Conservation (phyloP, 2,797 vertebrate species). For the Acipenser oxyrinchus region DNA sequence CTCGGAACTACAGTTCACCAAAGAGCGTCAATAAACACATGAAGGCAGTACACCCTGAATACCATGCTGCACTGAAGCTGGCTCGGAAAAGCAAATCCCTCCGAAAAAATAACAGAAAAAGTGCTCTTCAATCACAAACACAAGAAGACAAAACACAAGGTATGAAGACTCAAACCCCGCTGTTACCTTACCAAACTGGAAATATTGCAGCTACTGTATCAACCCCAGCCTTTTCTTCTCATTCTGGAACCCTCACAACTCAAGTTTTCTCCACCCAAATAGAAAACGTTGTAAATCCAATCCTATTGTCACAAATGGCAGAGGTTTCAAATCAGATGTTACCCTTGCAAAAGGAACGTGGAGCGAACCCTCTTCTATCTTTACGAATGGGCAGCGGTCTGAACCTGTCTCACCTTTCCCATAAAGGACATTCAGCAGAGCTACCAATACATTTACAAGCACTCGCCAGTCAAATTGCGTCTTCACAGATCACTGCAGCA, state of each 20-base stretch:
- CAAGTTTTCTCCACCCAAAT: constrained; percentile 71
- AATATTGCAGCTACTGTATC: constrained; percentile 51
- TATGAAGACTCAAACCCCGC: constrained; percentile 61
- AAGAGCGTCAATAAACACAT: constrained; percentile 93
- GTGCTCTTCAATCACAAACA: constrained; percentile 41
- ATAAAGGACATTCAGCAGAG: constrained; percentile 34
- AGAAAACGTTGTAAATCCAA: constrained; percentile 77
- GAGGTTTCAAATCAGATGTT: constrained; percentile 58
- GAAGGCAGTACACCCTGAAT: constrained; percentile 82
- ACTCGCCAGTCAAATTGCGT: constrained; percentile 44
- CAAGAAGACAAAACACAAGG: constrained; percentile 47
- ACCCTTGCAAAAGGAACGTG: constrained; percentile 65
- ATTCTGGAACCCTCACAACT: constrained; percentile 57
- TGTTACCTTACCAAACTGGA: constrained; percentile 50
- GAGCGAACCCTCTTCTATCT: constrained; percentile 57
- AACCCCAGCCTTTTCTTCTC: constrained; percentile 49
- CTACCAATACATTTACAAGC: constrained; percentile 39
- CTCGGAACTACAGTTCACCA: constrained; percentile 78
- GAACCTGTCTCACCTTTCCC: constrained; percentile 39
- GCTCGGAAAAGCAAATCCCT: constrained; percentile 66
- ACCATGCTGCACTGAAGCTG: constrained; percentile 82
- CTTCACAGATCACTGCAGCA: constrained; percentile 35
- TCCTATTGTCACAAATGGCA: constrained; percentile 79
- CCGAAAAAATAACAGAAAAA: constrained; percentile 41
- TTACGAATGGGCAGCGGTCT: constrained; percentile 51